Evolutionary conservation across 2,888 invertebrate genomes (phyloP).

Genomic region (Hyposoter dolosus): DNA sequence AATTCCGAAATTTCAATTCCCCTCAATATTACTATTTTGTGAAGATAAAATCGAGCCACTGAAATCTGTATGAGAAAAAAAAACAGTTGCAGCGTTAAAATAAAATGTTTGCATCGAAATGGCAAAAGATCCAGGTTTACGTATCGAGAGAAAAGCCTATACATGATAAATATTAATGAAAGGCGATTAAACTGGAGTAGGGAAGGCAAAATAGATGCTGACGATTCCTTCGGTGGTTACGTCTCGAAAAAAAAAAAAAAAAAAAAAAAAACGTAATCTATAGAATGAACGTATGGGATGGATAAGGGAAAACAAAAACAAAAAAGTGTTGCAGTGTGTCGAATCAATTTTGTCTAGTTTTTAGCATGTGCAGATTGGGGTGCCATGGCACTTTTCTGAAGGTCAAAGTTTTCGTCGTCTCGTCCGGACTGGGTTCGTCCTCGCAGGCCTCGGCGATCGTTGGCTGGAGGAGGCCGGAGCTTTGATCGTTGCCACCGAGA

Average conservation of each 20-base stretch:
- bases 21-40: neutral
- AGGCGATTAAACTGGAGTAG: neutral
- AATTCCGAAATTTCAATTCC: neutral
- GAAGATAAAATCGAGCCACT: too few relatives aligned
- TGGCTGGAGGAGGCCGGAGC: slow-evolving; percentile 63
- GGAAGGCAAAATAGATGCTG: neutral
- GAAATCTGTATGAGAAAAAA: neutral
- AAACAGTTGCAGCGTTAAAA: neutral
- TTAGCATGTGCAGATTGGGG: slow-evolving; percentile 85
- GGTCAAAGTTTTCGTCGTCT: slow-evolving; percentile 77
- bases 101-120: neutral
- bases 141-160: neutral
- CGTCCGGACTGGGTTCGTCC: slow-evolving; percentile 71
- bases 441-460: slow-evolving; percentile 70
- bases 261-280: neutral
- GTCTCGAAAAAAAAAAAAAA: neutral
- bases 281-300: neutral
- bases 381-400: slow-evolving; percentile 85
- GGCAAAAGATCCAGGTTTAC: neutral
- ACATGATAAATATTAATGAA: neutral
- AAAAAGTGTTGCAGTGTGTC: slow-evolving; percentile 36
- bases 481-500: slow-evolving; percentile 71
- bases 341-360: slow-evolving; percentile 79
- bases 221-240: slow-evolving; percentile 6
- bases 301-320: neutral